Base-by-base conservation (phyloP, 2,888 invertebrate genomes). In the Elmis aenea region DNA sequence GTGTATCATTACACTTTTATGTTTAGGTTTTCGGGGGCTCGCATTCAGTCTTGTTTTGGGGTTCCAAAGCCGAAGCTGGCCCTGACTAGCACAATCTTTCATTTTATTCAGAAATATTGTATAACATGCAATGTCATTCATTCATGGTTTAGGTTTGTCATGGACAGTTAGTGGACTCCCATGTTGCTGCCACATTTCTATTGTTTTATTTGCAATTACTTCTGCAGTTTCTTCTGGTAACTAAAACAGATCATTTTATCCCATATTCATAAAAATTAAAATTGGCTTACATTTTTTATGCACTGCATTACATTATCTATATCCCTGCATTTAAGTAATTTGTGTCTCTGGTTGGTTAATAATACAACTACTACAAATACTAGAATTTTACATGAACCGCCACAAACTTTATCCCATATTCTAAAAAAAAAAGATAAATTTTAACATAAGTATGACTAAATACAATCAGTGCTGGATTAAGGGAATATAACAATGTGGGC, bases 341-440 rank as follows among this genome's bases (percentile, higher is more conserved):
- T 75, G 50, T 83, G 71, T 40, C 83, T 74, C 33, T 85, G 67
- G 10, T 84, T 84, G 27, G 81, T 79, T 3, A 89, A 69, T 29
- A 86, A 69, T 52, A 83, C 82, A 10, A 88, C 75, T 25, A 85
- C 82, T 2, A 86, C 81, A 64, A 82, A 90, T 0, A 85, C 77
- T 26, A 92, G 71, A 54, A 91, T 85, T 68, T 84, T 85, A 21
- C 80, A 81, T 0, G 89, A 89, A 2, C 91, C 90, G 22, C 86
- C 88, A 58, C 86, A 82, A 16, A 92, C 70, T 69, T 90, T 90
- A 62, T 92, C 91, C 88, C 90, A 91, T 46, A 92, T 83, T 61
- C 89, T 89, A 51, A 55, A 73, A 70, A 16, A 33, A 15, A 10
- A 38, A 30, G 8, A 6, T 18, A 18, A 18, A 18, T 18, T 18